Conservation (phyloP, 1,140 invertebrate species). For the Papilio machaon region DNA sequence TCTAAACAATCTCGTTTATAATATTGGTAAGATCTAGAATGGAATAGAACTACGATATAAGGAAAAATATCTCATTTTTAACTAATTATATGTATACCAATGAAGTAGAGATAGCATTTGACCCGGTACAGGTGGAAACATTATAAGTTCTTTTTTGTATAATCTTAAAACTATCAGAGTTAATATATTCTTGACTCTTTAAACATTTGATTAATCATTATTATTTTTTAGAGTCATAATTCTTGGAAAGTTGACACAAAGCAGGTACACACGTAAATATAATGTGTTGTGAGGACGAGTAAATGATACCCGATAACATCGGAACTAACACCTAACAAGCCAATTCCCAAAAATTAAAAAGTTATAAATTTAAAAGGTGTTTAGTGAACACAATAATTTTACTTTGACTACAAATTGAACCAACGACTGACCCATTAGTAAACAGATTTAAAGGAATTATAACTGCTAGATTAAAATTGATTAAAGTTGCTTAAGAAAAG, state of each 20-base stretch:
- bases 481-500: no score
- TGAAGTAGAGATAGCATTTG: neutral
- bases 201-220: conserved; percentile 10
- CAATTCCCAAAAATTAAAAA: neutral
- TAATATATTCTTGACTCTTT: conserved; percentile 1
- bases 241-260: conserved; percentile 23
- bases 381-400: no score
- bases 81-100: neutral
- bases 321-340: neutral
- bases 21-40: neutral
- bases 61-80: neutral
- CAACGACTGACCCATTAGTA: no score
- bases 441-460: no score
- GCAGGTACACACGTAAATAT: conserved; percentile 8
- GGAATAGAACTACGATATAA: neutral
- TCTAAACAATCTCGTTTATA: no score
- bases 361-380: no score
- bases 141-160: conserved; percentile 1
- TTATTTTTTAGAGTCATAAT: conserved; percentile 15
- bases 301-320: neutral
- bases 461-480: no score
- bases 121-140: neutral
- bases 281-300: conserved; percentile 5
- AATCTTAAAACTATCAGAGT: conserved; percentile 6
- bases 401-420: no score